Evolutionary conservation across 2,888 invertebrate species (phyloP).

Genomic region (Macrostomum cliftonense): DNA sequence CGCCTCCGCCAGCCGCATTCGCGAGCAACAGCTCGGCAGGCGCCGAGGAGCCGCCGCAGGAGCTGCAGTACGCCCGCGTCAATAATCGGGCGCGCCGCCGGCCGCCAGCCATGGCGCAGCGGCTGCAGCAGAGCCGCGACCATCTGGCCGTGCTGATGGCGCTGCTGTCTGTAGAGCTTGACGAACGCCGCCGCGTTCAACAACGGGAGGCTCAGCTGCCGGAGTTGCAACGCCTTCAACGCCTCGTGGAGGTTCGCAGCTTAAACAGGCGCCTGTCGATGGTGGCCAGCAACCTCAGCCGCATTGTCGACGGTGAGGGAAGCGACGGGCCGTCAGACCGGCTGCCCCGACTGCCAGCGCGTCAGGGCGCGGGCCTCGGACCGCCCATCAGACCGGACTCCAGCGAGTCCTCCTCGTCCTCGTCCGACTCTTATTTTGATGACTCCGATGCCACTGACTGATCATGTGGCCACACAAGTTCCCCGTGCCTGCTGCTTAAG

Average conservation of each 20-base stretch:
- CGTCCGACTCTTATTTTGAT: too few species aligned
- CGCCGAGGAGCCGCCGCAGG: background rate
- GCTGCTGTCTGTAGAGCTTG: constrained; percentile 6
- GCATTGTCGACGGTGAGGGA: constrained; percentile 1
- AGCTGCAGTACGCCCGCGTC: constrained; percentile 6
- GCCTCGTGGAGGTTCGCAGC: constrained; percentile 8
- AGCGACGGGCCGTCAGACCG: too few species aligned
- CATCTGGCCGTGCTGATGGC: constrained; percentile 10
- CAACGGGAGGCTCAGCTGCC: background rate
- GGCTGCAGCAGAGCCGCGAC: constrained; percentile 5
- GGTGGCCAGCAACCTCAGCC: constrained; percentile 9
- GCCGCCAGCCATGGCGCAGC: background rate
- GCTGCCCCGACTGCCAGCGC: too few species aligned
- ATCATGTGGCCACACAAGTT: too few species aligned
- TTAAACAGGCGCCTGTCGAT: constrained; percentile 8
- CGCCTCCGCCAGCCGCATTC: too few species aligned
- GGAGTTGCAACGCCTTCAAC: constrained; percentile 4
- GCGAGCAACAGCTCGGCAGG: background rate
- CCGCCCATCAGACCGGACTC: too few species aligned
- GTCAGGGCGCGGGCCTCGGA: too few species aligned
- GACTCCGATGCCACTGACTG: too few species aligned
- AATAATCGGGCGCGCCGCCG: constrained; percentile 1
- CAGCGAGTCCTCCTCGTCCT: too few species aligned
- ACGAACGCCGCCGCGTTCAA: constrained; percentile 5
- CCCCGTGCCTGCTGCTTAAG: too few species aligned